phyloP scores from a whole-genome alignment of 2,113 vertebrate genomes.

The Leptocoma aspasia region DNA sequence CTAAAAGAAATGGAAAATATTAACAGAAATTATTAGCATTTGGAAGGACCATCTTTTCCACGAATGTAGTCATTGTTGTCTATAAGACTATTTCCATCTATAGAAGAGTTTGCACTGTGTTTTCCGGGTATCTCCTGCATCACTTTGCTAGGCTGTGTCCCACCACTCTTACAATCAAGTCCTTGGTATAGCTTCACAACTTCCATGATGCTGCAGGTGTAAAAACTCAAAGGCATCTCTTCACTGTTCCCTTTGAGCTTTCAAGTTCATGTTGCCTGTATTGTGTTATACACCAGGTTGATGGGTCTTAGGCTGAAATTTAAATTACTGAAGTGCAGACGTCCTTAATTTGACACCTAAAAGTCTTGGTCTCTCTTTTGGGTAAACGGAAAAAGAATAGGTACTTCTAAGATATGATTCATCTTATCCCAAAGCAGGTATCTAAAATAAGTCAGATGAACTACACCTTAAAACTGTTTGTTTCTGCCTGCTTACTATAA shows the following conservation, averaged over 20 bases:
- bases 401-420: neutral
- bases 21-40: neutral
- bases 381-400: neutral
- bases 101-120: neutral
- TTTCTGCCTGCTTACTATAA: neutral
- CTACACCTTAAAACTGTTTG: neutral
- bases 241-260: neutral
- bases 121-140: neutral
- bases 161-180: neutral
- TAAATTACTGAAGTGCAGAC: neutral
- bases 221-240: neutral
- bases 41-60: neutral
- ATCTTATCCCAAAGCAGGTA: neutral
- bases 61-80: neutral
- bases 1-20: neutral
- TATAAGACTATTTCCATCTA: neutral
- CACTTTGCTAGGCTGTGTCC: neutral
- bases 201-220: neutral
- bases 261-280: neutral
- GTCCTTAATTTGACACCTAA: neutral
- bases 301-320: neutral
- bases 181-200: neutral
- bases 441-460: neutral
- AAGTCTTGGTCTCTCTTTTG: neutral
- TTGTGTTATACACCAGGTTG: neutral